phyloP scores from a whole-genome alignment of 2,113 vertebrate genomes.

The Pterocles orientalis region DNA sequence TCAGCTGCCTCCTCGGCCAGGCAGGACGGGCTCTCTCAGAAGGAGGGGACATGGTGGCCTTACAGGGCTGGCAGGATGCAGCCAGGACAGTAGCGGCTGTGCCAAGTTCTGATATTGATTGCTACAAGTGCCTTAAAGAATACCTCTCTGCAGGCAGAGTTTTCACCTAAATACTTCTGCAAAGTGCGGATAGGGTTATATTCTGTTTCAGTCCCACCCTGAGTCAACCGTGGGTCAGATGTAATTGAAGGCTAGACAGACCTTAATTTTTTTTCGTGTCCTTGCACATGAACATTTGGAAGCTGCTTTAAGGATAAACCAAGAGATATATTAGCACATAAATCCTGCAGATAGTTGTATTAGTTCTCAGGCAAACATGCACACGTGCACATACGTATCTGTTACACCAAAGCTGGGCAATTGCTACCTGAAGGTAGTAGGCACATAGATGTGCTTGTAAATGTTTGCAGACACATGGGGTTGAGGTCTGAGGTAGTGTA shows the following conservation, averaged over 20 bases:
- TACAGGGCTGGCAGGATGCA: accelerated
- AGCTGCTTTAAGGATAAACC: not conserved
- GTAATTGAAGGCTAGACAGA: not conserved
- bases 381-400: not conserved
- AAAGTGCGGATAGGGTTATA: not conserved
- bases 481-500: not conserved
- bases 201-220: not conserved
- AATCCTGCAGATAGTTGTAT: not conserved
- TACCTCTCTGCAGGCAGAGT: not conserved
- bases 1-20: not conserved
- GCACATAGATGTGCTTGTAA: not conserved
- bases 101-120: not conserved
- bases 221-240: not conserved
- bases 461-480: not conserved
- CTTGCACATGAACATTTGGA: not conserved
- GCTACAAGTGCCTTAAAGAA: not conserved
- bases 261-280: not conserved
- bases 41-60: accelerated
- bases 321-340: not conserved
- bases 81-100: not conserved
- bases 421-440: not conserved
- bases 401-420: not conserved
- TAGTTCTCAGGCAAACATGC: not conserved
- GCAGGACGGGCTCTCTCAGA: accelerated
- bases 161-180: not conserved